Base-by-base conservation (phyloP, 1,140 invertebrate species). In the Zaprionus gabonicus region DNA sequence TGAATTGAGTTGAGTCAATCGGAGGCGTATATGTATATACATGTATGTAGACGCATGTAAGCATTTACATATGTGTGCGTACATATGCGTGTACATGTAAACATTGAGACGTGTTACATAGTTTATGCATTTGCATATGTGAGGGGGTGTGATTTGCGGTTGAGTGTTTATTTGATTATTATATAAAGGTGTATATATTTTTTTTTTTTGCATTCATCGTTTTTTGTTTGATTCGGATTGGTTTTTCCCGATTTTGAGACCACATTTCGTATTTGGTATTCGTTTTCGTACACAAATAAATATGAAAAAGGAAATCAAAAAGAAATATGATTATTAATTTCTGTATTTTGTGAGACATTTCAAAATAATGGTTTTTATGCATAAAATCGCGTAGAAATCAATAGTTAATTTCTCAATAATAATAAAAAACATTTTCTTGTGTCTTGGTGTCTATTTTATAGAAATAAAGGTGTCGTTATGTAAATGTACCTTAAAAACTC, bases 251-350 rank as follows among this genome's bases (percentile, higher is more conserved):
- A 79, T 86, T 91, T 91, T 90, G 72, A 82, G 81, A 92, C 91
- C 91, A 92, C 91, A 91, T 92, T 85, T 90, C 84, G 84, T 88
- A 86, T 88, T 92, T 88, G 86, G 83, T 84, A 80, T 69, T 73
- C 65, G 71, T 92, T 86, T 92, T 91, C 88, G 86, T 92, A 91
- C 79, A 90, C 78, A 91, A 92, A 92, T 91, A 92, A 92, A 82
- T 92, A 91, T 92, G 91, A 91, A 92, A 92, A 92, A 92, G 85
- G 91, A 91, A 92, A 92, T 91, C 76, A 91, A 92, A 92, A 91
- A 92, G 78, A 92, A 78, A 91, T 91, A 92, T 91, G 86, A 91
- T 92, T 92, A 92, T 91, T 92, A 91, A 90, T 86, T 88, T 92
- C 72, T 91, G 79, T 78, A 90, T 82, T 86, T 91, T 56, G 77